Conservation (phyloP, 2,888 invertebrate genomes). For the Philaethria dido region DNA sequence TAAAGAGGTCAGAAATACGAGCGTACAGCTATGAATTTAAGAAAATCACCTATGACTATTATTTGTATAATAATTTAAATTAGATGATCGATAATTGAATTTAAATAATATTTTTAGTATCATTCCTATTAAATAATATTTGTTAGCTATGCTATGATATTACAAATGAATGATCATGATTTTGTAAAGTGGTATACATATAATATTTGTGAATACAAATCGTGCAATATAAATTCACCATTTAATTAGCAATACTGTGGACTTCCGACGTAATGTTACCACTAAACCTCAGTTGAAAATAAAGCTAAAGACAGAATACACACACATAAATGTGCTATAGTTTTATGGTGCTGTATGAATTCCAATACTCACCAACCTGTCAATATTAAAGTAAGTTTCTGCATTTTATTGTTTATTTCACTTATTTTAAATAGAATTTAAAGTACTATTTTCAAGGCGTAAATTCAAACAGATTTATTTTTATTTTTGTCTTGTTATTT, state of each 20-base stretch:
- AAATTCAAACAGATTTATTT: too few relatives aligned
- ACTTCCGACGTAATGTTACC: constrained; percentile 49
- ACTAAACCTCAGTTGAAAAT: constrained; percentile 37
- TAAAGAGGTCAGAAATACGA: not conserved
- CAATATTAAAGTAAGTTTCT: constrained; percentile 11
- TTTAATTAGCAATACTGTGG: constrained; percentile 59
- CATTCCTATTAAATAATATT: too few relatives aligned
- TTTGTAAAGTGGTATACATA: constrained; percentile 43
- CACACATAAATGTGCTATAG: constrained; percentile 31
- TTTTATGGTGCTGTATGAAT: constrained; percentile 15
- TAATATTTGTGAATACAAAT: constrained; percentile 61
- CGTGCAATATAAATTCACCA: constrained; percentile 68
- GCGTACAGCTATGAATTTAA: not conserved
- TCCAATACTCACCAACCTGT: not conserved
- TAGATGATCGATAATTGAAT: not conserved
- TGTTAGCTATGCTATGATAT: not conserved
- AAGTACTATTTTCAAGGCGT: too few relatives aligned
- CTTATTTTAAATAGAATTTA: too few relatives aligned
- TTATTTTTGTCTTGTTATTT: too few relatives aligned
- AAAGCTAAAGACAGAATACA: constrained; percentile 47
- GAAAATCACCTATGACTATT: too few relatives aligned
- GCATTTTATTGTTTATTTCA: not conserved
- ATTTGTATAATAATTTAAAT: not conserved
- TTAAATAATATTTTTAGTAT: not conserved
- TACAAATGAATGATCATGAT: not conserved